Conservation (phyloP, 2,797 vertebrate species). For the Sebastes matsubarae region DNA sequence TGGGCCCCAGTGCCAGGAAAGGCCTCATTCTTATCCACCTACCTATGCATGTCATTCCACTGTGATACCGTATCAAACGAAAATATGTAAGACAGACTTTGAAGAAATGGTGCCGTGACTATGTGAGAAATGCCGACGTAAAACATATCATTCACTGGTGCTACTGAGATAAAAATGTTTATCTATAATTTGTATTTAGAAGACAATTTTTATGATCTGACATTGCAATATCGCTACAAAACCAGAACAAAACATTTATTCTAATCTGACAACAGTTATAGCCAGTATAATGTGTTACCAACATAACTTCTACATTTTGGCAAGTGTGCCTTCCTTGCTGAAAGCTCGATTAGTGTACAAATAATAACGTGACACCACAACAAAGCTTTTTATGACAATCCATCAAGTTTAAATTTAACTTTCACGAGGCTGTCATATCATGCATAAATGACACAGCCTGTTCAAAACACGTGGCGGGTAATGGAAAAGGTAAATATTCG, state of each 20-base stretch:
- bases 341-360: not conserved
- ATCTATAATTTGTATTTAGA: not conserved
- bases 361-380: slow-evolving; percentile 1
- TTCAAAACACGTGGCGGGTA: slow-evolving; percentile 27
- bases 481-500: slow-evolving; percentile 49
- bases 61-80: slow-evolving; percentile 28
- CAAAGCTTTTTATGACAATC: slow-evolving; percentile 15
- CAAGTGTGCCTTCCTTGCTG: not conserved
- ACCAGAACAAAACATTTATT: not conserved
- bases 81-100: slow-evolving; percentile 16
- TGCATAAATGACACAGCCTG: not conserved
- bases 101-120: not conserved
- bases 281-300: not conserved
- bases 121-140: not conserved
- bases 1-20: slow-evolving; percentile 60
- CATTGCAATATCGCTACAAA: not conserved
- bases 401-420: slow-evolving; percentile 11
- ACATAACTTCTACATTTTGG: not conserved
- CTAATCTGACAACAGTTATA: not conserved
- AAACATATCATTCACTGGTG: not conserved
- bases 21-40: slow-evolving; percentile 64
- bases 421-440: slow-evolving; percentile 14
- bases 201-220: not conserved
- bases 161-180: not conserved
- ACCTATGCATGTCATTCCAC: slow-evolving; percentile 38